Evolutionary conservation across 2,888 invertebrate genomes (phyloP), one percentile per base, ranked within the genome.

Genomic region (Adineta ricciae): DNA sequence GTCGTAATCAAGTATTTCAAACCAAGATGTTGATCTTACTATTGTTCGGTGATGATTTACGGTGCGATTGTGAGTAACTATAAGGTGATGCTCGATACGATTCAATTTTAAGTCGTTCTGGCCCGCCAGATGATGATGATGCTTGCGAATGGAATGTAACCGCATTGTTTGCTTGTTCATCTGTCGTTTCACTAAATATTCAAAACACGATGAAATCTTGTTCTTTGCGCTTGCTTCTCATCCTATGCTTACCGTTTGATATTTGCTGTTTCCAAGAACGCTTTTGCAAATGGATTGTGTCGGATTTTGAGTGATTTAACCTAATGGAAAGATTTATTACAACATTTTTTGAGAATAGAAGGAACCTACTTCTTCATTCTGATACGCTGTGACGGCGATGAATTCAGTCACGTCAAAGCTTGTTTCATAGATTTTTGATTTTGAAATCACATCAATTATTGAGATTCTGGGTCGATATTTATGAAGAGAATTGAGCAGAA

Each of bases 241-340:
- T 3, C 19, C 19, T 19, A 50, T 50, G 3, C 50, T 5, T 56
- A 64, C 64, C 32, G 2, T 64, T 64, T 64, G 2, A 16, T 4
- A 32, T 32, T 64, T 27, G 4, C 27, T 32, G 11, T 95, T 89
- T 98, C 97, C 84, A 97, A 92, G 90, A 98, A 98, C 0, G 97
- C 98, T 91, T 98, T 98, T 2, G 98, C 98, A 89, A 97, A 98
- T 0, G 97, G 97, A 91, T 98, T 98, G 90, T 97, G 95, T 90
- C 96, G 95, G 87, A 98, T 97, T 91, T 98, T 98, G 84, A 97
- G 91, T 27, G 95, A 11, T 64, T 64, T 64, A 2, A 64, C 32
- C 64, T 64, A 16, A 32, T 32, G 16, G 19, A 64, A 11, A 24
- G 9, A 64, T 32, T n/a, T n/a, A n/a, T n/a, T n/a, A n/a, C n/a